These are phyloP conservation scores for Paramisgurnus dabryanus DNA, from an alignment of 2,113 vertebrate genomes.

Conservation along the genomic window DNA sequence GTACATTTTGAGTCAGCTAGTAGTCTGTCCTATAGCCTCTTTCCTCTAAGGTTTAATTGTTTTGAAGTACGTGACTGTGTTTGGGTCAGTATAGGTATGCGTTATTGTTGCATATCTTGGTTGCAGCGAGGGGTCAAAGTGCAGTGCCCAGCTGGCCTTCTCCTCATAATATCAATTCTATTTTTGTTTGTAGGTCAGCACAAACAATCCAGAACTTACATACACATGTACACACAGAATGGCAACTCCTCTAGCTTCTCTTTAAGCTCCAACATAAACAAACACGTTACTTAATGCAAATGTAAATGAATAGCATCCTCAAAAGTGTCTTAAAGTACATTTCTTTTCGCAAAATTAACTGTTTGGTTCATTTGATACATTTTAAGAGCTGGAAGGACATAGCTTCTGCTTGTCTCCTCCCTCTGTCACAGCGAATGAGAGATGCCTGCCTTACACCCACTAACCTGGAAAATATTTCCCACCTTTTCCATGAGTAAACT, in stretches of 20 bases:
- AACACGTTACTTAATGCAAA: background rate
- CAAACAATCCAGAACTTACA: conserved; percentile 3
- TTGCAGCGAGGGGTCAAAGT: conserved; percentile 19
- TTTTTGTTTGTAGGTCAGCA: conserved; percentile 9
- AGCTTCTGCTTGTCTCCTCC: background rate
- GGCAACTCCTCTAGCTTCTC: background rate
- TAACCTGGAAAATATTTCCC: conserved; percentile 25
- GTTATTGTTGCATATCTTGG: background rate
- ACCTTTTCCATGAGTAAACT: conserved; percentile 8
- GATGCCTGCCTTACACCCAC: background rate
- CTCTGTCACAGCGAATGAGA: conserved; percentile 26
- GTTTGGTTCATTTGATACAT: background rate
- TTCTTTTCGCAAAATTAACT: background rate
- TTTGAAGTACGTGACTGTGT: background rate
- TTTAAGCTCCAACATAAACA: background rate
- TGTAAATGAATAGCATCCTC: background rate
- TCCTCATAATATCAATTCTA: background rate
- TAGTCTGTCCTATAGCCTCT: background rate
- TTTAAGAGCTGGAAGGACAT: background rate
- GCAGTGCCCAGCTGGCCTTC: conserved; percentile 10
- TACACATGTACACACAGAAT: background rate
- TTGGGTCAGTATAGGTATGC: background rate
- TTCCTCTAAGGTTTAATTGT: background rate
- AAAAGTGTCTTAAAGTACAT: background rate
- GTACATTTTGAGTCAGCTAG: background rate